Evolutionary conservation across 2,888 invertebrate species (phyloP).

Genomic region (Anticlea derivata): DNA sequence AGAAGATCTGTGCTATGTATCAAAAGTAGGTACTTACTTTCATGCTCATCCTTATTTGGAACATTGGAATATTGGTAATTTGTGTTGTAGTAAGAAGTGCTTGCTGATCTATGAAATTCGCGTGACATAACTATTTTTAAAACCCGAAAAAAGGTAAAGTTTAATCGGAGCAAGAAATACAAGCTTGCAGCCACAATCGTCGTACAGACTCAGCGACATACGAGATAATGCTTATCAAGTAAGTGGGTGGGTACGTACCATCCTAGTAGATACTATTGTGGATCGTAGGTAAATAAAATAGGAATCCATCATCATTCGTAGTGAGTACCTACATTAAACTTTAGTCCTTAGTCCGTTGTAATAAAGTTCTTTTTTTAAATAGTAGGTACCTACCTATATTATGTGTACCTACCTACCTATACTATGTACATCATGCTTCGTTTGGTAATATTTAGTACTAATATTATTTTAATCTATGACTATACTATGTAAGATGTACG

Average conservation of each 20-base stretch:
- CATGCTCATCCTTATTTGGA: constrained; percentile 53
- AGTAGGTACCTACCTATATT: too few species aligned
- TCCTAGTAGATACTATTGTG: constrained; percentile 23
- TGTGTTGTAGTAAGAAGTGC: constrained; percentile 64
- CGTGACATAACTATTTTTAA: constrained; percentile 52
- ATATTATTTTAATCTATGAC: too few species aligned
- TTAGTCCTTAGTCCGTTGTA: not conserved
- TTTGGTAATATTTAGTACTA: too few species aligned
- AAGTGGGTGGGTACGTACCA: constrained; percentile 23
- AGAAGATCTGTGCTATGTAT: too few species aligned
- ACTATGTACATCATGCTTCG: too few species aligned
- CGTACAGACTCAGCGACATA: constrained; percentile 30
- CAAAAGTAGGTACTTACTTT: constrained; percentile 2
- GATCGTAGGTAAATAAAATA: constrained; percentile 29
- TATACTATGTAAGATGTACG: too few species aligned
- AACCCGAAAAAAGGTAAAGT: constrained; percentile 32
- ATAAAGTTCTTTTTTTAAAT: too few species aligned
- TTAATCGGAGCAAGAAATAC: constrained; percentile 17
- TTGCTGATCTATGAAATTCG: constrained; percentile 50
- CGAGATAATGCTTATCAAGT: constrained; percentile 44
- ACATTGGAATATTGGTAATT: constrained; percentile 68
- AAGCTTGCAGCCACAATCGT: constrained; percentile 14
- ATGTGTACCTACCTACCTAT: too few species aligned
- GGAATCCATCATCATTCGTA: constrained; percentile 28
- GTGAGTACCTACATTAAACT: not conserved